Base-by-base conservation (phyloP, 1,140 invertebrate species). In the Drosophila insularis region DNA sequence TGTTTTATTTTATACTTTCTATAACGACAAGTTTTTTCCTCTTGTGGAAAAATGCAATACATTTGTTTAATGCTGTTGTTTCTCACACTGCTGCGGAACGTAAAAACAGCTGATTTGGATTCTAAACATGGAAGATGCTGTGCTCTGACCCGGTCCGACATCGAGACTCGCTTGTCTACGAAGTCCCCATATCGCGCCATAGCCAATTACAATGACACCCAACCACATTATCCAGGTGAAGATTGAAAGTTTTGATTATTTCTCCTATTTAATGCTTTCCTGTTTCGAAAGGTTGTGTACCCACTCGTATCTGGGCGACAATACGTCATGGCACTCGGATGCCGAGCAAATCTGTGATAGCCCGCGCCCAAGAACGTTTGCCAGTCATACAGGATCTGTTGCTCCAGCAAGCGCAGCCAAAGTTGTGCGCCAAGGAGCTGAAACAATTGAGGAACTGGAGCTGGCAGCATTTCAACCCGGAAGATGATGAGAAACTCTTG, bases 271-370 rank as follows among this genome's bases (percentile, higher is more conserved):
- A 71, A 73, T 89, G 77, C 67, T 64, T 84, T 66, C 4, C 39
- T 39, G 5, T 8, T 46, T 66, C 32, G n/a, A 35, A 53, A 95
- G 95, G 93, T 70, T 96, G 95, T 91, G 78, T 78, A 21, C 91
- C 94, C 14, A 92, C 92, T 59, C 94, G 95, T 78, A 93, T 95
- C 43, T 95, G 95, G 95, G 92, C 95, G 55, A 74, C 95, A 3
- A 81, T 95, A 19, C 92, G 95, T 27, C 95, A 96, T 92, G 95
- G 95, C 8, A 95, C 95, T 19, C 92, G 95, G 63, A 94, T 94
- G 91, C 95, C 95, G 7, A 93, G 93, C 50, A 85, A 91, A 59
- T 92, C 93, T 64, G 85, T 94, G 2, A 93, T 95, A 54, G 71
- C 90, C 8, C 77, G 78, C 23, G 94, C 95, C 76, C 92, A 92